Conservation (phyloP, 2,797 vertebrate species). For the Gobio occitaniae region DNA sequence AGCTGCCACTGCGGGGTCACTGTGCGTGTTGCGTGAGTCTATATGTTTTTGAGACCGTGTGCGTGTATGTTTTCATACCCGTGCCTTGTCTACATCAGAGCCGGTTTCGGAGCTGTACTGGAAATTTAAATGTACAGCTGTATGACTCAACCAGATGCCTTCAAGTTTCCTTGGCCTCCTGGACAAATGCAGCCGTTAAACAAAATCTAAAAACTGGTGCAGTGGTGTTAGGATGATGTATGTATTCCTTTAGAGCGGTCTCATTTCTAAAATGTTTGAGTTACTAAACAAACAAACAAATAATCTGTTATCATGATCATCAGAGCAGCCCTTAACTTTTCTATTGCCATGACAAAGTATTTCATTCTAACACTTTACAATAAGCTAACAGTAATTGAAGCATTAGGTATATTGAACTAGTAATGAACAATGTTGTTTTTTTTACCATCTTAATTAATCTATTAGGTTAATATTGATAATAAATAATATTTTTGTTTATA, state of each 20-base stretch:
- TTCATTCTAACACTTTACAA: neutral
- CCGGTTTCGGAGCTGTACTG: neutral
- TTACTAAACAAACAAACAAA: neutral
- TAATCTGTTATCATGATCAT: neutral
- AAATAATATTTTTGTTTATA: too few species aligned
- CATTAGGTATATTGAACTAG: neutral
- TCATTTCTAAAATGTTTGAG: neutral
- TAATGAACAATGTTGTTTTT: neutral
- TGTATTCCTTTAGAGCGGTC: neutral
- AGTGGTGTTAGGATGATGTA: slow-evolving; percentile 14
- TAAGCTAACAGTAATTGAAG: neutral
- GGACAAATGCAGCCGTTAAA: neutral
- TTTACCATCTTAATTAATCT: neutral
- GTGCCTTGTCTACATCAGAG: neutral
- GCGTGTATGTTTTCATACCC: slow-evolving; percentile 59
- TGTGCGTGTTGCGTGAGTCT: slow-evolving; percentile 41
- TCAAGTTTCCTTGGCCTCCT: slow-evolving; percentile 9
- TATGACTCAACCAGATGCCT: slow-evolving; percentile 52
- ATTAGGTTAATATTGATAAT: neutral
- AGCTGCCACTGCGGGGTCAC: slow-evolving; percentile 65
- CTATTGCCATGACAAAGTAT: neutral
- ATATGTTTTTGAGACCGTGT: slow-evolving; percentile 49
- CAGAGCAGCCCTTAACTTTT: neutral
- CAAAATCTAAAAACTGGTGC: neutral
- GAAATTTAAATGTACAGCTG: slow-evolving; percentile 31